Percentiles rank a stretch among this genome's conserved stretches.
Conservation (phyloP, 2,797 vertebrate species). For the Anabacerthia variegaticeps region DNA sequence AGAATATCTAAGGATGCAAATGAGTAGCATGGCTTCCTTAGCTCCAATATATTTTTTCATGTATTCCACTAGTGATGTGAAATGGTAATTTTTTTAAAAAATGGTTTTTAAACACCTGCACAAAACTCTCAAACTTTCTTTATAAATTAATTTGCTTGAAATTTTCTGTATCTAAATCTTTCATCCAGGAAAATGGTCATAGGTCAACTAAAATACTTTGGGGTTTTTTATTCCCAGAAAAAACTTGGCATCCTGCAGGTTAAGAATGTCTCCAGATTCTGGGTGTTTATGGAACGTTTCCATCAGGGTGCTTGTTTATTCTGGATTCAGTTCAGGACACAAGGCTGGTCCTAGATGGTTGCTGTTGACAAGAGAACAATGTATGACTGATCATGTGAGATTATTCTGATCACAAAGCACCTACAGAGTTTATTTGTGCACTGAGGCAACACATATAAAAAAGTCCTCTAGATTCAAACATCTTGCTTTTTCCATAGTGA, state of each 20-base stretch:
- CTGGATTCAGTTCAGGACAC: conserved; percentile 68
- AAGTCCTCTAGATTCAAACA: not conserved
- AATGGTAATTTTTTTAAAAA: not conserved
- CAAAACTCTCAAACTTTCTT: not conserved
- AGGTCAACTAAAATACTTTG: not conserved
- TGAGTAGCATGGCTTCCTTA: not conserved
- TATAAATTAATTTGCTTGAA: conserved; percentile 39
- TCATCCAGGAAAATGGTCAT: not conserved
- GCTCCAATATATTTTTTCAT: not conserved
- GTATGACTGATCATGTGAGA: conserved; percentile 54
- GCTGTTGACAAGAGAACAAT: conserved; percentile 72
- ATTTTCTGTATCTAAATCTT: conserved; percentile 32
- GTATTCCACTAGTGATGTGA: not conserved
- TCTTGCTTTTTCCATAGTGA: conserved; percentile 28
- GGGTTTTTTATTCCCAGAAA: not conserved
- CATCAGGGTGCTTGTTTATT: conserved; percentile 69
- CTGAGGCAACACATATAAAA: not conserved
- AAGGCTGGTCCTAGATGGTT: conserved; percentile 56
- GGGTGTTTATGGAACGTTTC: conserved; percentile 62
- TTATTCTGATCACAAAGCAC: conserved; percentile 63
- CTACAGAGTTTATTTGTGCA: conserved; percentile 60
- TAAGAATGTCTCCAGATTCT: conserved; percentile 60
- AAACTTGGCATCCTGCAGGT: conserved; percentile 39
- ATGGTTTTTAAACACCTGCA: not conserved
- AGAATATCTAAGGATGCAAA: not conserved